Conservation (phyloP, 1,140 invertebrate genomes). For the Caenorhabditis inopinata region DNA sequence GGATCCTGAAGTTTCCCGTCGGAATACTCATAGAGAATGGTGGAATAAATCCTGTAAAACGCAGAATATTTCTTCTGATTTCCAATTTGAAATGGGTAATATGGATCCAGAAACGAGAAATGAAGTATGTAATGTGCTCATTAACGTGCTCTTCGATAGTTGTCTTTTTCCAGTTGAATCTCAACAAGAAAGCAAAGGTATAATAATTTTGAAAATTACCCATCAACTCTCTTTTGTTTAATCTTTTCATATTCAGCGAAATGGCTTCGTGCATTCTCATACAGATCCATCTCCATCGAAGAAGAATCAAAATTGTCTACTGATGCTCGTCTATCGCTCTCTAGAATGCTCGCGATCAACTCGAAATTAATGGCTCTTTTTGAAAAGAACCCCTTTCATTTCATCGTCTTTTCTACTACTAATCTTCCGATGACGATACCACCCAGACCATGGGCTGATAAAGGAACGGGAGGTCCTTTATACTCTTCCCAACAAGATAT, state of each 20-base stretch:
- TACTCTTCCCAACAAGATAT: constrained; percentile 20
- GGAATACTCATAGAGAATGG: constrained; percentile 46
- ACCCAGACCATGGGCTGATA: constrained; percentile 50
- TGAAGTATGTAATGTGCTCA: constrained; percentile 33
- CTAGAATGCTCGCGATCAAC: constrained; percentile 40
- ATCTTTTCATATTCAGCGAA: too few relatives aligned
- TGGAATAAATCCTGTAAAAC: constrained; percentile 33
- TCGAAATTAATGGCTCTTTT: constrained; percentile 26
- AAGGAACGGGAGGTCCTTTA: constrained; percentile 40
- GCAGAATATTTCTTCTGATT: neutral
- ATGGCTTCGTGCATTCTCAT: constrained; percentile 19
- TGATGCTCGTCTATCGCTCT: constrained; percentile 30
- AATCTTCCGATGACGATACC: constrained; percentile 48
- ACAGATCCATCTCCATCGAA: constrained; percentile 15
- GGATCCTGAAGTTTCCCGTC: constrained; percentile 44
- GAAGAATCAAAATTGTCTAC: constrained; percentile 39
- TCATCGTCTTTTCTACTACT: constrained; percentile 37
- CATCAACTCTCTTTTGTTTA: too few relatives aligned
- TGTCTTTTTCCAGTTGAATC: constrained; percentile 40
- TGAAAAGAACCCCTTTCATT: constrained; percentile 46
- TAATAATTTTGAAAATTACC: too few relatives aligned
- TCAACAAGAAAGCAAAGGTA: neutral
- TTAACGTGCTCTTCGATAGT: constrained; percentile 22
- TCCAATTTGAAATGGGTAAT: constrained; percentile 24
- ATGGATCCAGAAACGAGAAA: constrained; percentile 12